A percentile compares a stretch with the other conserved stretches of the same genome.
phyloP scores from a whole-genome alignment of 1,140 invertebrate species.

The Zaprionus taronus region DNA sequence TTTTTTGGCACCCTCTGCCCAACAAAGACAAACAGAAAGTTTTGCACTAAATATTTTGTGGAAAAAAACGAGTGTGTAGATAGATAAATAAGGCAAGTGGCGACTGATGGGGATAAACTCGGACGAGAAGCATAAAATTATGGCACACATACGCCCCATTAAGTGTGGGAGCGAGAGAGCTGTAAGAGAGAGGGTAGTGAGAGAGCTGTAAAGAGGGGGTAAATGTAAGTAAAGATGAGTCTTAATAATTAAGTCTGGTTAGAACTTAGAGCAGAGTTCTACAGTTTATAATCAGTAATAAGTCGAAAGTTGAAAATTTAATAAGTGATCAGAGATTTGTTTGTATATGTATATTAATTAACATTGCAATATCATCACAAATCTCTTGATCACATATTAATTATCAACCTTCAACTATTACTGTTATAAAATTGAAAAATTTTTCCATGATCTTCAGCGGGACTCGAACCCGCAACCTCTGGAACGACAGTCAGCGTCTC shows the following conservation, averaged over 20 bases:
- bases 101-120: conserved; percentile 27
- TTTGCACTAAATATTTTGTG: conserved; percentile 76
- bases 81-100: conserved; percentile 19
- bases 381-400: too few relatives aligned
- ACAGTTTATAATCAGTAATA: not conserved
- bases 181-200: conserved; percentile 2
- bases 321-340: too few relatives aligned
- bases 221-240: not conserved
- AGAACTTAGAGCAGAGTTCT: too few relatives aligned
- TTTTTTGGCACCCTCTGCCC: conserved; percentile 57
- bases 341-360: too few relatives aligned
- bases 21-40: conserved; percentile 80
- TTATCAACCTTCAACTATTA: too few relatives aligned
- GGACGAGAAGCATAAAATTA: conserved; percentile 44
- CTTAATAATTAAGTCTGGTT: not conserved
- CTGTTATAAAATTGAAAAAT: too few relatives aligned
- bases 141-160: conserved; percentile 78
- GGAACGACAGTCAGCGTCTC: too few relatives aligned
- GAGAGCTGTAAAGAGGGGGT: not conserved
- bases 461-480: too few relatives aligned
- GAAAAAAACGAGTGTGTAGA: not conserved
- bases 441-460: too few relatives aligned
- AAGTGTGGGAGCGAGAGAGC: conserved; percentile 31
- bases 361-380: too few relatives aligned
- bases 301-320: not conserved